Conservation (phyloP, 2,888 invertebrate species). For the Orchesella flavescens region DNA sequence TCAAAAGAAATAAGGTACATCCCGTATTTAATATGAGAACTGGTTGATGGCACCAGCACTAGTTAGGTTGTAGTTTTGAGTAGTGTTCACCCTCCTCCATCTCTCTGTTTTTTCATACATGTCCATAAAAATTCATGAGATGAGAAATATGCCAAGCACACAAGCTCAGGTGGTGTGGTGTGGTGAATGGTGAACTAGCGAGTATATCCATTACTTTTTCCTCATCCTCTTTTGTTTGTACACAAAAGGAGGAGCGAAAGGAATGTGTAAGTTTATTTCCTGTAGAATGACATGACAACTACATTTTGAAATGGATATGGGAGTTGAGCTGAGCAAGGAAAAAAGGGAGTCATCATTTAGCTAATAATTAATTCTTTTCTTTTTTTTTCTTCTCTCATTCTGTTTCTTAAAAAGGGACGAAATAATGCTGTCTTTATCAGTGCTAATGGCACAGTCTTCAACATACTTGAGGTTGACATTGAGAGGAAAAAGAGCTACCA, state of each 20-base stretch:
- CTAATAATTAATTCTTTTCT: constrained; percentile 58
- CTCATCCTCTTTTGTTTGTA: constrained; percentile 2
- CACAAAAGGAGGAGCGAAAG: constrained; percentile 12
- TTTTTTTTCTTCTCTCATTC: constrained; percentile 27
- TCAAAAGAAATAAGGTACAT: background rate
- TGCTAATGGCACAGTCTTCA: constrained; percentile 1
- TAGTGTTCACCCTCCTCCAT: background rate
- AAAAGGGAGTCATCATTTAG: constrained; percentile 48
- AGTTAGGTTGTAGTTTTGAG: too few species aligned
- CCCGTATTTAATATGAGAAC: too few species aligned
- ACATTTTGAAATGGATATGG: background rate
- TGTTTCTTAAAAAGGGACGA: background rate
- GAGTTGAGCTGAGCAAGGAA: constrained; percentile 40
- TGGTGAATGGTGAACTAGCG: background rate
- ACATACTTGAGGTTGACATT: constrained; percentile 48
- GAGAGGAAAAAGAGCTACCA: constrained; percentile 46
- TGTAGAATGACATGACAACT: too few species aligned
- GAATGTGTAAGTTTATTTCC: too few species aligned
- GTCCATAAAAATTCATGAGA: constrained; percentile 10
- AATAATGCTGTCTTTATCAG: background rate
- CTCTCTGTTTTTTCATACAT: background rate
- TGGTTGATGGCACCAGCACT: too few species aligned
- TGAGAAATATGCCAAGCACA: background rate
- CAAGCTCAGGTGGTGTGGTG: background rate
- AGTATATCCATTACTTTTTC: background rate